A percentile compares a stretch with the other conserved stretches of the same genome.
Conservation (phyloP, 1,140 invertebrate species). For the Papilio dardanus region DNA sequence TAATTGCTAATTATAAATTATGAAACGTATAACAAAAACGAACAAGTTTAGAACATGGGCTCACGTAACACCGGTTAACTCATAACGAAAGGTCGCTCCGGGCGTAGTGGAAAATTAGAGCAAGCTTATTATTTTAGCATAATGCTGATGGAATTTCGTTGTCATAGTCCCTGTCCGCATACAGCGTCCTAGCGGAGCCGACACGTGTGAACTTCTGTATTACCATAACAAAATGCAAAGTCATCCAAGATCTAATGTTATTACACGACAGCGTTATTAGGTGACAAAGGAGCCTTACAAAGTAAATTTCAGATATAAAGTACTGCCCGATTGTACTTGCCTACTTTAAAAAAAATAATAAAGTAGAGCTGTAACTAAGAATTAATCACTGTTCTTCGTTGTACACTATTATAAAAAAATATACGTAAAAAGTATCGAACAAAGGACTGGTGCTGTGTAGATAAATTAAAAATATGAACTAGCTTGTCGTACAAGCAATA, state of each 20-base stretch:
- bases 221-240: slow-evolving; percentile 44
- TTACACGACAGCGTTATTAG: slow-evolving; percentile 16
- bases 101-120: slow-evolving; percentile 58
- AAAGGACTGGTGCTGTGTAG: slow-evolving; percentile 10
- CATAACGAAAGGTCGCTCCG: slow-evolving; percentile 62
- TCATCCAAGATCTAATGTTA: slow-evolving; percentile 37
- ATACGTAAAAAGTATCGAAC: slow-evolving; percentile 31
- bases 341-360: too few species aligned
- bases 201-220: slow-evolving; percentile 51
- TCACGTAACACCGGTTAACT: slow-evolving; percentile 51
- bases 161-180: slow-evolving; percentile 52
- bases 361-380: too few species aligned
- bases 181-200: slow-evolving; percentile 40
- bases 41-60: slow-evolving; percentile 33
- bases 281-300: background rate
- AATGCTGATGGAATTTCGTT: slow-evolving; percentile 74
- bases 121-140: slow-evolving; percentile 66
- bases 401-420: background rate
- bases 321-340: background rate
- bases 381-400: too few species aligned
- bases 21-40: slow-evolving; percentile 15
- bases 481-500: slow-evolving; percentile 56
- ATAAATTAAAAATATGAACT: slow-evolving; percentile 61
- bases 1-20: slow-evolving; percentile 30
- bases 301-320: background rate